Percentiles rank a stretch among this genome's conserved stretches.
Evolutionary conservation across 2,888 invertebrate genomes (phyloP).

Genomic region (Ophioninae sp.): DNA sequence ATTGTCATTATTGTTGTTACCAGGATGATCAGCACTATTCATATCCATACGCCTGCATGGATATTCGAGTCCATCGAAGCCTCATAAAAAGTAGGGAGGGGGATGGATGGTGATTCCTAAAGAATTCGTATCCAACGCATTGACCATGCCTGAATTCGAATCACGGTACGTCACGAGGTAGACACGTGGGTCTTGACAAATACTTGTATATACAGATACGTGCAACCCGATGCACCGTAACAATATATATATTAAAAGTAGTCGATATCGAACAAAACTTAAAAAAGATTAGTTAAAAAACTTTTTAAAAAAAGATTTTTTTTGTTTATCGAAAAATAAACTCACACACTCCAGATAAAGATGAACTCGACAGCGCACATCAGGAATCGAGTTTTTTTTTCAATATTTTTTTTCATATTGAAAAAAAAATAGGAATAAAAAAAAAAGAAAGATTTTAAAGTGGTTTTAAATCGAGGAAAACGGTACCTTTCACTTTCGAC

Average conservation of each 20-base stretch:
- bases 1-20: no score
- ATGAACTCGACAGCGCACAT: no score
- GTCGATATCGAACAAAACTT: no score
- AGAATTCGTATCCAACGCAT: constrained; percentile 58
- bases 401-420: no score
- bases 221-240: not conserved
- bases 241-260: no score
- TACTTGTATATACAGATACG: constrained; percentile 5
- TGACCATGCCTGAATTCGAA: constrained; percentile 54
- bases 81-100: not conserved
- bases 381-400: no score
- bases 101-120: constrained; percentile 16
- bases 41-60: no score
- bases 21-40: no score
- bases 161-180: constrained; percentile 56
- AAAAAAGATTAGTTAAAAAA: no score
- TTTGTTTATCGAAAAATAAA: no score
- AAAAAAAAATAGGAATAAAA: not conserved
- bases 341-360: no score
- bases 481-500: constrained; percentile 35
- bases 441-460: not conserved
- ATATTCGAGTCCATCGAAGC: not conserved
- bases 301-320: no score
- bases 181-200: constrained; percentile 45
- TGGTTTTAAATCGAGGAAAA: not conserved